Conservation (phyloP, 2,888 invertebrate genomes). For the Pegoplata infirma region DNA sequence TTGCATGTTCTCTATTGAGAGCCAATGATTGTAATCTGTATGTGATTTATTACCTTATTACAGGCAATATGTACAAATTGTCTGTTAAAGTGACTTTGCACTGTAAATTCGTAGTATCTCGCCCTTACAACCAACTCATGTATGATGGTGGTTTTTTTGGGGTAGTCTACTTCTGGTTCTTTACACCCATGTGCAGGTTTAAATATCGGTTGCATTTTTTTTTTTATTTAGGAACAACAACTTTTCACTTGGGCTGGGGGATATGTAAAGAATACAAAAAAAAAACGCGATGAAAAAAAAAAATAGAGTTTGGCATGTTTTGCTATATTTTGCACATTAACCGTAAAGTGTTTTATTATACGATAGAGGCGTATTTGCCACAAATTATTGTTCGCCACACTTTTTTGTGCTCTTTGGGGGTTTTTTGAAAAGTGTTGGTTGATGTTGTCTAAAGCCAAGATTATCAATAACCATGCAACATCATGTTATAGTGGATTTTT, state of each 20-base stretch:
- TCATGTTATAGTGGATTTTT: neutral
- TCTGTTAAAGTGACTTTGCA: slow-evolving; percentile 40
- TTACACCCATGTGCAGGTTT: slow-evolving; percentile 1
- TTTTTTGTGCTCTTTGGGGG: neutral
- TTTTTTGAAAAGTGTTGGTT: neutral
- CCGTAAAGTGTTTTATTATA: slow-evolving; percentile 30
- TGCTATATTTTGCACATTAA: slow-evolving; percentile 25
- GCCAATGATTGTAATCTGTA: slow-evolving; percentile 57
- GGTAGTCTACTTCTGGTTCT: neutral
- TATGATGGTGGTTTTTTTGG: slow-evolving; percentile 1
- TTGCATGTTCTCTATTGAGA: slow-evolving; percentile 34
- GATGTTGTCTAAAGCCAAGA: slow-evolving; percentile 20
- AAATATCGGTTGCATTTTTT: slow-evolving; percentile 10
- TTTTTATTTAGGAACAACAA: neutral
- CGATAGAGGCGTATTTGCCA: slow-evolving; percentile 23
- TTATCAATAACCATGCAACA: slow-evolving; percentile 26
- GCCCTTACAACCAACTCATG: too few species aligned
- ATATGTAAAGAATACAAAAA: neutral
- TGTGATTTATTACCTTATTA: slow-evolving; percentile 63
- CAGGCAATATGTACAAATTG: slow-evolving; percentile 60
- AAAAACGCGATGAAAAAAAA: neutral
- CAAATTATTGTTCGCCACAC: slow-evolving; percentile 32
- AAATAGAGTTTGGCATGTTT: slow-evolving; percentile 14
- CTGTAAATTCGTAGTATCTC: neutral
- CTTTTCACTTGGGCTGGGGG: neutral